Evolutionary conservation across 1,140 invertebrate genomes (phyloP).

Genomic region (Phymorhynchus buccinoides): DNA sequence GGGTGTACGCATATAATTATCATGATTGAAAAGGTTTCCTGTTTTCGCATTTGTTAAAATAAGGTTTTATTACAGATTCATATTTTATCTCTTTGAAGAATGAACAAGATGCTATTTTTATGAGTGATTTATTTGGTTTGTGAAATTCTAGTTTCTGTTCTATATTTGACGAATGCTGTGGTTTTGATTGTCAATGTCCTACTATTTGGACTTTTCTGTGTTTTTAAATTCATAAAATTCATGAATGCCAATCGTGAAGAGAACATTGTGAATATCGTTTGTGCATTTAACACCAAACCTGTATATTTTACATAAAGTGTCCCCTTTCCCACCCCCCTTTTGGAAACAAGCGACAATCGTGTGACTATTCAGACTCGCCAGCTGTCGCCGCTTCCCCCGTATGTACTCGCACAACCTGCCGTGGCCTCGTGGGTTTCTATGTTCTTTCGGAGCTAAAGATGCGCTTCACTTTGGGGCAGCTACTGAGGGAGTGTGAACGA

Average conservation of each 20-base stretch:
- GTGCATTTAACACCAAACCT: neutral
- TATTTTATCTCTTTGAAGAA: neutral
- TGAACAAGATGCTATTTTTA: neutral
- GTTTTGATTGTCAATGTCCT: neutral
- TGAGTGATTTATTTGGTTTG: neutral
- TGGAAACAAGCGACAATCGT: neutral
- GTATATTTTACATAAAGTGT: neutral
- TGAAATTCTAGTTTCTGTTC: neutral
- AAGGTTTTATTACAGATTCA: neutral
- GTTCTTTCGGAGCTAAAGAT: neutral
- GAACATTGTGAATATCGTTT: neutral
- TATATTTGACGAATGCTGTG: neutral
- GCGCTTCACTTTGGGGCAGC: neutral
- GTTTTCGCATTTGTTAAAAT: neutral
- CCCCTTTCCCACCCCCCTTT: neutral
- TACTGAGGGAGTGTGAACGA: neutral
- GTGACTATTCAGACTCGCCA: neutral
- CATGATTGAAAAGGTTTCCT: neutral
- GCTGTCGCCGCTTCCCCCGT: neutral
- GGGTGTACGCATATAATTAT: neutral
- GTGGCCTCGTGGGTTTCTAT: neutral
- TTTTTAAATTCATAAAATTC: neutral
- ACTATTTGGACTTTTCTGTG: neutral
- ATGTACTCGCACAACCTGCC: neutral
- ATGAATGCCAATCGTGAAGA: neutral